These are phyloP conservation scores for Mohoua ochrocephala DNA, from an alignment of 2,113 vertebrate species.

Conservation along the genomic window DNA sequence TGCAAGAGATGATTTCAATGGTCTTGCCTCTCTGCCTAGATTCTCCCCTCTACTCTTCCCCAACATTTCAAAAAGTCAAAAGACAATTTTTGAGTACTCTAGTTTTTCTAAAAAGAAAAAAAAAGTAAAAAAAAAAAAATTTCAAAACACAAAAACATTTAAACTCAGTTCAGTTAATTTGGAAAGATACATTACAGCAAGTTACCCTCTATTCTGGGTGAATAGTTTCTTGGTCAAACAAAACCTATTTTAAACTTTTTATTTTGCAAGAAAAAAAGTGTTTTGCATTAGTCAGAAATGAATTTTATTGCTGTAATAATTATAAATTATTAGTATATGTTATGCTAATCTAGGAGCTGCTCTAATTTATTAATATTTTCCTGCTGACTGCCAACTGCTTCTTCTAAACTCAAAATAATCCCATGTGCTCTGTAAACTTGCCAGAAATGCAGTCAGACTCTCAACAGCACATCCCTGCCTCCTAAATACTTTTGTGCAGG, in stretches of 20 bases:
- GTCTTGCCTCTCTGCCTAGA: not conserved
- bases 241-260: not conserved
- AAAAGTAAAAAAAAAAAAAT: too few species aligned
- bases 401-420: not conserved
- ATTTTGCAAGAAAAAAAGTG: not conserved
- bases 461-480: not conserved
- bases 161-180: not conserved
- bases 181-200: not conserved
- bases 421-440: not conserved
- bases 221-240: not conserved
- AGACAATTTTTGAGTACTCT: not conserved
- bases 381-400: not conserved
- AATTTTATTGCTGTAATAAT: not conserved
- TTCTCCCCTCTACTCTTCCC: not conserved
- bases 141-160: too few species aligned
- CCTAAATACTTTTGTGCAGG: not conserved
- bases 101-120: too few species aligned
- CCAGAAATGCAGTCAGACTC: not conserved
- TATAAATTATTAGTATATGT: not conserved
- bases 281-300: not conserved
- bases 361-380: not conserved
- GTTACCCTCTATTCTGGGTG: not conserved
- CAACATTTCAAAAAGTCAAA: not conserved
- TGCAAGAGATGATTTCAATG: not conserved
- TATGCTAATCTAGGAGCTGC: not conserved